A percentile compares a stretch with the other conserved stretches of the same genome.
phyloP scores from a whole-genome alignment of 2,113 vertebrate genomes.

The Bucco capensis region DNA sequence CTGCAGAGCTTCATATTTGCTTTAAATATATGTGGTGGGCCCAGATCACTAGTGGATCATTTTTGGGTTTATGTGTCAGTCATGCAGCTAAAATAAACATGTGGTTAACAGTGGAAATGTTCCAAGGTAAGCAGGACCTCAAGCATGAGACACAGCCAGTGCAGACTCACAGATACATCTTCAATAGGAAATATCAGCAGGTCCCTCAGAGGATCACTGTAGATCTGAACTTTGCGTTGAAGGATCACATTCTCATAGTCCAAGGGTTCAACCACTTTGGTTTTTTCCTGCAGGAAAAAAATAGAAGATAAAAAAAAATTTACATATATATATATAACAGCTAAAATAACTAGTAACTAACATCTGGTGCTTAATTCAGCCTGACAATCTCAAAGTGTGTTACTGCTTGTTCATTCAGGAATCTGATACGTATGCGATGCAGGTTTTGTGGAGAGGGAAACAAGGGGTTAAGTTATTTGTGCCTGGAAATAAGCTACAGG shows the following conservation, averaged over 20 bases:
- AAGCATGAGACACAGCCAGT: neutral
- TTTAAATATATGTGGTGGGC: neutral
- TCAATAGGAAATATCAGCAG: constrained; percentile 93
- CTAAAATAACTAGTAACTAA: neutral
- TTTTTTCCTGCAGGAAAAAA: constrained; percentile 82
- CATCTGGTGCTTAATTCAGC: neutral
- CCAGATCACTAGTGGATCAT: neutral
- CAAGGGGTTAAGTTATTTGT: neutral
- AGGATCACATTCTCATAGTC: constrained; percentile 94
- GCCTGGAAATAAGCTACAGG: neutral
- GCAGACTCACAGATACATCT: constrained; percentile 88
- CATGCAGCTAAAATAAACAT: neutral
- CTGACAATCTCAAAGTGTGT: neutral
- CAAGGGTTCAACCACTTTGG: constrained; percentile 91
- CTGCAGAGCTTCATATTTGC: neutral
- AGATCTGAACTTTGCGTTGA: constrained; percentile 94
- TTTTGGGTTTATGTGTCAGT: neutral
- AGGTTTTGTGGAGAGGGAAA: neutral
- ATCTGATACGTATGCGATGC: neutral
- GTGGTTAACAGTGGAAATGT: neutral
- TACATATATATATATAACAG: neutral
- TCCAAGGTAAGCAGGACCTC: neutral
- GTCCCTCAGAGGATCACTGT: constrained; percentile 93
- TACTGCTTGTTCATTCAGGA: neutral
- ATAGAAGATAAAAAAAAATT: neutral